Evolutionary conservation across 64 coral and sea anemone genomes (phyloP), one percentile per base, ranked within the genome.

Genomic region (Stichodactyla helianthus): DNA sequence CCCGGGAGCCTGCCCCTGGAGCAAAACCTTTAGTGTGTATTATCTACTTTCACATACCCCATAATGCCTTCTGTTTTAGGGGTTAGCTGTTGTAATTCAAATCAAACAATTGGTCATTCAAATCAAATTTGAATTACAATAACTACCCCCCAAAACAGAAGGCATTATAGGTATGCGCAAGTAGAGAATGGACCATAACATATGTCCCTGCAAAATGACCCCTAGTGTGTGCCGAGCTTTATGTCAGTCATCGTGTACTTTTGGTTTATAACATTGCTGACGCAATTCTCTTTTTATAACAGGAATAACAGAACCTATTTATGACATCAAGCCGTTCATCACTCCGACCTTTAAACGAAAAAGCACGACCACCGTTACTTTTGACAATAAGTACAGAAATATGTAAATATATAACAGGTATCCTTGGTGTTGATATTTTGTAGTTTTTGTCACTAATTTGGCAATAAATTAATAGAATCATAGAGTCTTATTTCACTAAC

Each of bases 301-400:
- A 94, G 92, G 92, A 19, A 90, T 90, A 14, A 59, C 84, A 50
- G 92, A 94, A 27, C 92, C 92, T 35, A 71, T 90, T 7, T 94
- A 87, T 52, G 86, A 88, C 78, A 23, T 83, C 20, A 82, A 90
- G 74, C 88, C 89, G 54, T 94, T 94, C 58, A 68, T 90, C 28
- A 94, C 88, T 16, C 92, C 92, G 54, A 83, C 84, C 19, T 57
- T 84, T 19, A 82, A 71, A 23, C 71, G 80, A 63, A 89, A 62
- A 87, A 61, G 27, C 52, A 51, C 80, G 5, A 76, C 88, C 4
- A 51, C 44, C 57, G 64, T 90, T 52, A 62, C 54, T 82, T 94
- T 89, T 64, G 79, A 86, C 9, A 87, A 76, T 18, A 94, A 94
- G 54, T 94, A 94, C 79, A 90, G 83, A 77, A 94, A 94, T 65